phyloP scores from a whole-genome alignment of 2,797 vertebrate genomes.

The Phylloscopus collybita region DNA sequence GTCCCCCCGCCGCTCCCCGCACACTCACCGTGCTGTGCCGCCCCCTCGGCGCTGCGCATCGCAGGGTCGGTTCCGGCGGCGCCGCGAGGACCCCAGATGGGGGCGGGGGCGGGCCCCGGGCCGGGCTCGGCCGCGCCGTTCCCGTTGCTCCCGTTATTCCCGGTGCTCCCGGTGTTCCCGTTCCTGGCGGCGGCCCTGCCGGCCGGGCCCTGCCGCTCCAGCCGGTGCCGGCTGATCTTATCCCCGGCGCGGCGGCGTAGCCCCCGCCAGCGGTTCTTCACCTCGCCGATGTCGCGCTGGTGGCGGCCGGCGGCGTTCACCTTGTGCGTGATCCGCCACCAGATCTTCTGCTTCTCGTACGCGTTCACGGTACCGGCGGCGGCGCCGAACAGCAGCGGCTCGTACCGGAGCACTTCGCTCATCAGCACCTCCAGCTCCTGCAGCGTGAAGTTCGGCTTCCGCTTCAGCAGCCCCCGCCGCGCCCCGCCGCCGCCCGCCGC shows the following conservation, averaged over 20 bases:
- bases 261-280: constrained; percentile 51
- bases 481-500: constrained; percentile 7
- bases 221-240: constrained; percentile 36
- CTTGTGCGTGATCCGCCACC: constrained; percentile 30
- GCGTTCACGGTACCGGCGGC: neutral
- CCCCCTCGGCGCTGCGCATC: neutral
- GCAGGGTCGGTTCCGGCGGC: neutral
- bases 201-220: constrained; percentile 1
- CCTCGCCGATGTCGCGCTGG: constrained; percentile 48
- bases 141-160: neutral
- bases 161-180: neutral
- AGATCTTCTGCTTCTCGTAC: constrained; percentile 52
- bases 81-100: neutral
- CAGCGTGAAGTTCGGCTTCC: neutral
- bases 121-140: neutral
- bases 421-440: constrained; percentile 2
- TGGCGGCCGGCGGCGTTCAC: constrained; percentile 28
- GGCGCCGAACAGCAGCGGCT: constrained; percentile 12
- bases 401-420: constrained; percentile 19
- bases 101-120: neutral
- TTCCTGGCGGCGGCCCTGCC: neutral
- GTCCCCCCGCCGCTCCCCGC: neutral
- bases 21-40: constrained; percentile 4
- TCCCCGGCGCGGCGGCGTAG: constrained; percentile 30
- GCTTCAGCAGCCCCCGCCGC: neutral